Evolutionary conservation across 1,140 invertebrate genomes (phyloP), one percentile per base, ranked within the genome.

Genomic region (Araneus ventricosus): DNA sequence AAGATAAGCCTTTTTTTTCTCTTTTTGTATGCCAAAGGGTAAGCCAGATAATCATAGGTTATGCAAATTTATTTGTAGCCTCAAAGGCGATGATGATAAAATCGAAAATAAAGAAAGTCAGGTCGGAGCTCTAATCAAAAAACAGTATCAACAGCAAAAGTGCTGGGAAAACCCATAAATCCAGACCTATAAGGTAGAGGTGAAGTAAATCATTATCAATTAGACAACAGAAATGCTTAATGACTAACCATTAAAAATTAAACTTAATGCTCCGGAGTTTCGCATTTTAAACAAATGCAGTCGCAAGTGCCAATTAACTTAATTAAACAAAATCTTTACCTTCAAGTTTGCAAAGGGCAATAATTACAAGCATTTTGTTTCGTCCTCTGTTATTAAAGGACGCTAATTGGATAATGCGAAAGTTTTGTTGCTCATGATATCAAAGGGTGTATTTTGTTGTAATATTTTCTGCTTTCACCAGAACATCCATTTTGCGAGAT

Each of bases 221-320:
- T 67, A 67, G 8, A 27, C 27, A 67, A 7, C 8, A 10, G n/a
- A 67, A 75, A 34, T 75, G 20, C 30, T 20, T 75, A 75, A 75
- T 75, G 70, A 75, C 34, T 34, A 75, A 75, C 70, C 70, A 75
- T 75, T 75, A 34, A 75, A 75, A 75, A 34, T 75, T 75, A 75
- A 75, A 37, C 20, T 34, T 30, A 34, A 34, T 34, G 70, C 70
- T 6, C 20, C 70, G 30, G 27, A 75, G 70, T 34, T 75, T 75
- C 27, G 14, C 20, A 34, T 75, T 75, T 75, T 75, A 75, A 75
- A 75, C 27, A 75, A 75, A 34, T 34, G 30, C n/a, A 27, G 10
- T 37, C 20, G 34, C 70, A 75, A 37, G 30, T 14, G 70, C 27
- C 70, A 75, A 75, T 75, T 75, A 75, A 75, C 70, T 75, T 75